Evolutionary conservation across 2,888 invertebrate genomes (phyloP).

Genomic region (Thereva nobilitata): DNA sequence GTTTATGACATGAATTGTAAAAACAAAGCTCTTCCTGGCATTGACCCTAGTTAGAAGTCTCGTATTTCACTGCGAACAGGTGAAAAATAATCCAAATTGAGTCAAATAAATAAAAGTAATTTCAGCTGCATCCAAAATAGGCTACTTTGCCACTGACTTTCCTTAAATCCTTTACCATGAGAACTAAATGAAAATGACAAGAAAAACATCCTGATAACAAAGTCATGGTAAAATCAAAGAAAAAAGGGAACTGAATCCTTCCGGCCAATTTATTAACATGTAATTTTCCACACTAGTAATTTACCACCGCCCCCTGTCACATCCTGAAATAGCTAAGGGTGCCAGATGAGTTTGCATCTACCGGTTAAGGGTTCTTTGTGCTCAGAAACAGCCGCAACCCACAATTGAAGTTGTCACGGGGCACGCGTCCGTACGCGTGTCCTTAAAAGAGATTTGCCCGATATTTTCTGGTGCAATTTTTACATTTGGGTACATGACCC

Average conservation of each 20-base stretch:
- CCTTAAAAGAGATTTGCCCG: slow-evolving; percentile 37
- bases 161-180: slow-evolving; percentile 8
- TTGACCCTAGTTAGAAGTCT: too few species aligned
- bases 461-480: slow-evolving; percentile 34
- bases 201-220: slow-evolving; percentile 29
- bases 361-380: slow-evolving; percentile 41
- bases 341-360: slow-evolving; percentile 29
- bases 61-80: too few species aligned
- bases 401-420: slow-evolving; percentile 46
- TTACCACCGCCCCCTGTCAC: slow-evolving; percentile 43
- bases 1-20: too few species aligned
- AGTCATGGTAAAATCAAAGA: slow-evolving; percentile 25
- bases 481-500: slow-evolving; percentile 39
- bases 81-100: too few species aligned
- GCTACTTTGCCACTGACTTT: not conserved
- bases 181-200: slow-evolving; percentile 25
- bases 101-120: too few species aligned
- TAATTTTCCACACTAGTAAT: slow-evolving; percentile 48
- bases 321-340: slow-evolving; percentile 18
- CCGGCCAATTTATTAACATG: slow-evolving; percentile 48
- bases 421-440: slow-evolving; percentile 43
- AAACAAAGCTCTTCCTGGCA: too few species aligned
- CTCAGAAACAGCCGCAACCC: slow-evolving; percentile 45
- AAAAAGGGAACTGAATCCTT: slow-evolving; percentile 35
- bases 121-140: too few species aligned